Conservation (phyloP, 2,888 invertebrate species). For the Drosophila merina region DNA sequence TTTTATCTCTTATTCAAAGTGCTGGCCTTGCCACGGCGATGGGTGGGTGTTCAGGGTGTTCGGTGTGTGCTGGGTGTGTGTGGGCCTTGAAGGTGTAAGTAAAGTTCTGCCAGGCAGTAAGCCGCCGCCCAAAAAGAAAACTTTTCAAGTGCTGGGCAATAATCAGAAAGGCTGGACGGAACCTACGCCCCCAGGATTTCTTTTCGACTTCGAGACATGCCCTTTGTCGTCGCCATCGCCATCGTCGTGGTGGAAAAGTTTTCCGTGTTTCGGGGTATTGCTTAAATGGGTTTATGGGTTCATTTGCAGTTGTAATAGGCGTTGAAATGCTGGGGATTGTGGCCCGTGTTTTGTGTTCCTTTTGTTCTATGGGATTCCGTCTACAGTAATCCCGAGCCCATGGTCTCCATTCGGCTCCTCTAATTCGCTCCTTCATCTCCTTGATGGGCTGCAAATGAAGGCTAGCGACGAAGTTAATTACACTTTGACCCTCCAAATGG, state of each 20-base stretch:
- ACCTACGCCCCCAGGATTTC: conserved; percentile 8
- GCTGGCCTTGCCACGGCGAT: conserved; percentile 43
- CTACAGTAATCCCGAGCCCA: not conserved
- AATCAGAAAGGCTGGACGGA: conserved; percentile 73
- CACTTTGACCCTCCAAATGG: conserved; percentile 22
- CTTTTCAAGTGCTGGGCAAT: conserved; percentile 77
- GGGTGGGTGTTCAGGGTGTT: conserved; percentile 1
- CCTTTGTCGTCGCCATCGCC: conserved; percentile 35
- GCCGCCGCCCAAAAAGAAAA: conserved; percentile 56
- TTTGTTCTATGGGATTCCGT: conserved; percentile 15
- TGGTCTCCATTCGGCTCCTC: conserved; percentile 13
- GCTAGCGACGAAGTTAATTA: conserved; percentile 57
- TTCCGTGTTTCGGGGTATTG: conserved; percentile 67
- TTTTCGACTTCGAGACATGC: not conserved
- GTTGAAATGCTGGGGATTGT: conserved; percentile 67
- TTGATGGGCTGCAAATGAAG: conserved; percentile 69
- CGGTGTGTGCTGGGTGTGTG: not conserved
- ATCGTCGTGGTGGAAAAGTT: conserved; percentile 53
- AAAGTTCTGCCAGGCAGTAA: conserved; percentile 35
- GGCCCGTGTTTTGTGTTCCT: conserved; percentile 34
- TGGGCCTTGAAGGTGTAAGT: conserved; percentile 24
- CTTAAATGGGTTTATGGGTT: conserved; percentile 76
- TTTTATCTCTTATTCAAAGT: conserved; percentile 77
- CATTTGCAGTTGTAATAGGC: conserved; percentile 74
- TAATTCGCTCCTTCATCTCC: conserved; percentile 41